Evolutionary conservation across 2,797 vertebrate genomes (phyloP), one percentile per base, ranked within the genome.

Genomic region (Chaenodraco wilsoni): DNA sequence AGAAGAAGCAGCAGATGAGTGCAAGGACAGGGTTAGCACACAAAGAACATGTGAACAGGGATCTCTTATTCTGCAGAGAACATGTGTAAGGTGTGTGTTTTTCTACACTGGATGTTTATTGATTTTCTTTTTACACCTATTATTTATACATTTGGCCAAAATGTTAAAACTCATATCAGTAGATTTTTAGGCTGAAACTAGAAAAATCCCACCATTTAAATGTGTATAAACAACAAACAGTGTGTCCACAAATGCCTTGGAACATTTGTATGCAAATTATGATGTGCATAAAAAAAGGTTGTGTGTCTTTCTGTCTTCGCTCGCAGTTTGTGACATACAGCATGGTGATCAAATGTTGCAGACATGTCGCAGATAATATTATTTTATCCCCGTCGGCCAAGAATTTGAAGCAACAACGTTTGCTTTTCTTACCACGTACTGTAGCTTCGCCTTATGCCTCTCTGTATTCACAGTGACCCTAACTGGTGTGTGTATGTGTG

Each of bases 401-500:
- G 13, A 21, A 55, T 73, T 65, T 37, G 14, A 74, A 13, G 27
- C 45, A 13, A 4, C 64, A 62, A n/a, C 63, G 33, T 2, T 57
- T 50, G 57, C 16, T 49, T 19, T 19, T 54, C 60, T 37, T 8
- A 56, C 21, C 9, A 5, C 17, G 51, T 27, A 27, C 27, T 27
- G 27, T 5, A 19, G 19, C 33, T 2, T 9, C 3, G 48, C 27
- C 9, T 4, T 16, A 10, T 16, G 14, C 19, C 33, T 49, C 0
- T 16, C 1, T 63, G n/a, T 61, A 1, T 79, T 43, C 59, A 44
- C 27, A 14, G 1, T 65, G 45, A 50, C 23, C 31, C 40, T 49
- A 2, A 69, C 56, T 77, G 41, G 49, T 69, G 31, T 87, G 23
- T 27, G 23, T 27, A 27, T 87, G 23, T 27, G 23, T 27, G 23